Evolutionary conservation across 2,888 invertebrate species (phyloP).

Genomic region (Caenorhabditis zanzibari): DNA sequence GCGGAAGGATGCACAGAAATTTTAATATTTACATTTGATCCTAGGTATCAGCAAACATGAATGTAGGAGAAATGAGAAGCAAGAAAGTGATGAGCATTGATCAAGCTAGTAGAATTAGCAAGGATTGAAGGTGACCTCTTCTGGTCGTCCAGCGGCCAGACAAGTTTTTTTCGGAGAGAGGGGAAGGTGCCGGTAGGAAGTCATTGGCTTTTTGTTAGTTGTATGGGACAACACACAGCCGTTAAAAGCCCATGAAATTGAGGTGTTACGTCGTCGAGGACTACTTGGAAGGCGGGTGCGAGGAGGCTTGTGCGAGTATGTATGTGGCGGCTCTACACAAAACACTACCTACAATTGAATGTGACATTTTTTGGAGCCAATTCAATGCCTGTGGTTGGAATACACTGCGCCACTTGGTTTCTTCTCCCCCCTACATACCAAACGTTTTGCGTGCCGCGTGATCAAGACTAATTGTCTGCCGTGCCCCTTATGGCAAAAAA

Average conservation of each 20-base stretch:
- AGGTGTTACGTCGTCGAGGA: conserved; percentile 67
- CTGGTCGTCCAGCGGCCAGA: conserved; percentile 22
- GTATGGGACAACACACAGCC: conserved; percentile 51
- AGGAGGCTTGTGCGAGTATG: conserved; percentile 25
- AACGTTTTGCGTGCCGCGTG: conserved; percentile 61
- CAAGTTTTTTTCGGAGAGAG: conserved; percentile 30
- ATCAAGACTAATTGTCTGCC: conserved; percentile 60
- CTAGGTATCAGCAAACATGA: conserved; percentile 50
- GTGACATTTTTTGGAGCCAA: conserved; percentile 68
- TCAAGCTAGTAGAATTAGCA: conserved; percentile 32
- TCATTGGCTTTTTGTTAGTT: conserved; percentile 57
- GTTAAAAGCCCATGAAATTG: conserved; percentile 68
- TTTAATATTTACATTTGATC: conserved; percentile 63
- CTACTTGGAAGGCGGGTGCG: conserved; percentile 40
- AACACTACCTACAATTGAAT: conserved; percentile 69
- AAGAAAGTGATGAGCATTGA: conserved; percentile 49
- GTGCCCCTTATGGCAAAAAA: conserved; percentile 22
- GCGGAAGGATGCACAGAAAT: conserved; percentile 49
- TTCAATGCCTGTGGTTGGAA: conserved; percentile 62
- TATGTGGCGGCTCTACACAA: conserved; percentile 41
- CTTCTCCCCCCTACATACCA: conserved; percentile 41
- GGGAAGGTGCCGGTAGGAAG: conserved; percentile 26
- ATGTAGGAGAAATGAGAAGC: conserved; percentile 4
- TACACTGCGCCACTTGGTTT: conserved; percentile 54
- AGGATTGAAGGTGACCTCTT: conserved; percentile 40